Evolutionary conservation across 1,140 invertebrate genomes (phyloP).

Genomic region (Bombus huntii): DNA sequence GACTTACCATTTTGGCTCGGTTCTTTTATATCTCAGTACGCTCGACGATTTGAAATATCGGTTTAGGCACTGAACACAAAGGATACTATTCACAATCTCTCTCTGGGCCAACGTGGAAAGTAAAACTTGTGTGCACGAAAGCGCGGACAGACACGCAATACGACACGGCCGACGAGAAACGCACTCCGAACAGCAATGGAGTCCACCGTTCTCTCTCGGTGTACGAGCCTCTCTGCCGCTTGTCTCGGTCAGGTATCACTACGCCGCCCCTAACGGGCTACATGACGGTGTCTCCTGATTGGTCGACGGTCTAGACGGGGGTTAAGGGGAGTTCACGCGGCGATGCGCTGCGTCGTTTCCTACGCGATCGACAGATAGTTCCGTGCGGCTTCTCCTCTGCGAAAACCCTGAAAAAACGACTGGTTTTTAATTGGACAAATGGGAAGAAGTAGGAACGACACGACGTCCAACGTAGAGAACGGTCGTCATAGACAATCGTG

Average conservation of each 20-base stretch:
- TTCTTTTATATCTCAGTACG: slow-evolving; percentile 35
- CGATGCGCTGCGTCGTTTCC: slow-evolving; percentile 56
- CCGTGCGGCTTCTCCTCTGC: slow-evolving; percentile 52
- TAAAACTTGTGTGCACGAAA: slow-evolving; percentile 56
- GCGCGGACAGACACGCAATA: slow-evolving; percentile 57
- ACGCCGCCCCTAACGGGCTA: slow-evolving; percentile 72
- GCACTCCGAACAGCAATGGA: slow-evolving; percentile 80
- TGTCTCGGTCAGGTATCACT: slow-evolving; percentile 74
- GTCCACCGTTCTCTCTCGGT: slow-evolving; percentile 72
- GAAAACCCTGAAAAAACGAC: slow-evolving; percentile 62
- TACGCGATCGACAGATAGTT: slow-evolving; percentile 65
- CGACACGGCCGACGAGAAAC: slow-evolving; percentile 74
- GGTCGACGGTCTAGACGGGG: slow-evolving; percentile 16
- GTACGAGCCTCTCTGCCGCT: slow-evolving; percentile 70
- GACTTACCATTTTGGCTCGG: slow-evolving; percentile 63
- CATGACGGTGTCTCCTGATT: slow-evolving; percentile 40
- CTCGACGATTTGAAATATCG: slow-evolving; percentile 42
- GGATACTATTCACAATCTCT: slow-evolving; percentile 50
- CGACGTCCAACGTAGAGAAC: slow-evolving; percentile 13
- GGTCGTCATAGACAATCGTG: slow-evolving; percentile 50
- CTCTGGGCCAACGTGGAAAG: slow-evolving; percentile 20
- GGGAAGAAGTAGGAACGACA: slow-evolving; percentile 43
- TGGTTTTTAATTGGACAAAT: slow-evolving; percentile 61
- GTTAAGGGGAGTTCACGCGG: slow-evolving; percentile 46
- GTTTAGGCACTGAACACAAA: slow-evolving; percentile 58